Conservation (phyloP, 2,113 vertebrate genomes). For the Seriola rivoliana region DNA sequence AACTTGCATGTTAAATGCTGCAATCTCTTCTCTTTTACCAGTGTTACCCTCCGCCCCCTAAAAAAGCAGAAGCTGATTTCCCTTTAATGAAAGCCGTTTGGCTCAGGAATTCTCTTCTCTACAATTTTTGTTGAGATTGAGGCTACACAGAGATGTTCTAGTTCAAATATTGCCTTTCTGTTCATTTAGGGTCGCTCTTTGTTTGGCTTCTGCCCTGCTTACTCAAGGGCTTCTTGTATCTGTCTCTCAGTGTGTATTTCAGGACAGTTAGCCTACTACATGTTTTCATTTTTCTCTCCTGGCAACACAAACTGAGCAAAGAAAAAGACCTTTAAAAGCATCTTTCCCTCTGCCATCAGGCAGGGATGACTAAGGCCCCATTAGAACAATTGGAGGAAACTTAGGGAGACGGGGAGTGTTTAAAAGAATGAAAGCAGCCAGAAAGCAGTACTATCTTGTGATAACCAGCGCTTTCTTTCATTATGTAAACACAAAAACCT, state of each 20-base stretch:
- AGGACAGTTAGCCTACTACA: slow-evolving; percentile 61
- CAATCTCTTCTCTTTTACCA: slow-evolving; percentile 65
- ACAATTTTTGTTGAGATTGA: slow-evolving; percentile 66
- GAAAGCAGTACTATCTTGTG: slow-evolving; percentile 80
- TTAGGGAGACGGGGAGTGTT: slow-evolving; percentile 81
- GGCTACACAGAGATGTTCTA: slow-evolving; percentile 45
- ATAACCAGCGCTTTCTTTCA: slow-evolving; percentile 72
- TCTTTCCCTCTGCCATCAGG: slow-evolving; percentile 80
- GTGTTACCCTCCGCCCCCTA: slow-evolving; percentile 80
- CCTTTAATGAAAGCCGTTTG: slow-evolving; percentile 77
- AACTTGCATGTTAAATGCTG: slow-evolving; percentile 77
- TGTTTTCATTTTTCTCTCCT: slow-evolving; percentile 79
- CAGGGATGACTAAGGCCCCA: slow-evolving; percentile 82
- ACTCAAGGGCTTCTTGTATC: slow-evolving; percentile 55
- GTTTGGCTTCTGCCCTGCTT: slow-evolving; percentile 63
- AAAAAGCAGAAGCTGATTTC: slow-evolving; percentile 74
- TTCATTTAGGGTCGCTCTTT: slow-evolving; percentile 64
- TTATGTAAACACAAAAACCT: slow-evolving; percentile 74
- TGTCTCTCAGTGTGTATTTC: slow-evolving; percentile 63
- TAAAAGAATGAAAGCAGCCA: slow-evolving; percentile 78
- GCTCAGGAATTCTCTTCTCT: slow-evolving; percentile 59
- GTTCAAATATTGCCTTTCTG: slow-evolving; percentile 77
- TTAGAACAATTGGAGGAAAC: slow-evolving; percentile 87
- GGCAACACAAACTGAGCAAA: slow-evolving; percentile 65
- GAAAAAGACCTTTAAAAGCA: slow-evolving; percentile 76